Evolutionary conservation across 2,113 vertebrate species (phyloP), one percentile per base, ranked within the genome.

Genomic region (Antechinus stuartii): DNA sequence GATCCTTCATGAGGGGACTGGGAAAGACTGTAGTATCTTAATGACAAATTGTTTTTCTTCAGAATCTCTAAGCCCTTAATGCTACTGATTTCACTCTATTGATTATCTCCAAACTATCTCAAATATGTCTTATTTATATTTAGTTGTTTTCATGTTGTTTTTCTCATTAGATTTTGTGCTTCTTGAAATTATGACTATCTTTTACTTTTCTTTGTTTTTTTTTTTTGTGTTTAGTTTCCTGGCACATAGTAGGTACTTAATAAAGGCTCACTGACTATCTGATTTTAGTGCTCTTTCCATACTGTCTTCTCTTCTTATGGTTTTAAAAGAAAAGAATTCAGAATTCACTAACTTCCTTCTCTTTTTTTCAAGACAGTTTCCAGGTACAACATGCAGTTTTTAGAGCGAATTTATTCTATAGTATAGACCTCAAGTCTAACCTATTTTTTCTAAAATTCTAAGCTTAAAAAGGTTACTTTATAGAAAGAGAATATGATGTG

Each of bases 291-390:
- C 35, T 19, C 35, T 42, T 76, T 76, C 68, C 35, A 42, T 76
- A 22, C 35, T 76, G 35, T 76, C 68, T 76, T 35, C 14, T n/a
- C 61, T n/a, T n/a, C 35, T 23, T 19, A 76, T 22, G 14, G 5
- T 35, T 68, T 68, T 68, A 68, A 68, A 55, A 84, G n/a, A 84
- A 84, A 42, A 42, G n/a, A 42, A 84, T 84, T 84, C 19, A 84
- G 3, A 42, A 84, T 22, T 42, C n/a, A 84, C 42, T 68, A 68
- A 11, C 61, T 68, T 68, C n/a, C n/a, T 92, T 91, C 22, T 46
- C n/a, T n/a, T 11, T 92, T 46, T 53, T 91, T 61, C 61, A 61
- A 91, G 95, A 53, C 42, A 93, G 49, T 91, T 91, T 95, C 89
- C 35, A 42, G 68, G n/a, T n/a, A 84, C n/a, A 84, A 42, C n/a